Evolutionary conservation across 2,797 vertebrate species (phyloP).

Genomic region (Helarctos malayanus): DNA sequence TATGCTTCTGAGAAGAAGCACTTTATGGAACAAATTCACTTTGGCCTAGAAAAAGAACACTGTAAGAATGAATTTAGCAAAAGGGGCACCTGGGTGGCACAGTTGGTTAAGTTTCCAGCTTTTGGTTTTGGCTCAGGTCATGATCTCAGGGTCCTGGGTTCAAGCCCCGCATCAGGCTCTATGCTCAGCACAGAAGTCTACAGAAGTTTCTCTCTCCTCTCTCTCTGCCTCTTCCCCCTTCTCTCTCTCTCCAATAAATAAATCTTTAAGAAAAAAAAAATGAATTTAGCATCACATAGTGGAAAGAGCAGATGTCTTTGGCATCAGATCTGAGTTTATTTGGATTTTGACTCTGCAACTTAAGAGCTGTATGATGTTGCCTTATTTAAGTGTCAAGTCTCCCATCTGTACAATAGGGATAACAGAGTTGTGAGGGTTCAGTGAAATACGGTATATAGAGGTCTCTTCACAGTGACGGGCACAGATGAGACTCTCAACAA

Average conservation of each 20-base stretch:
- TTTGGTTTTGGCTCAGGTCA: neutral
- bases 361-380: neutral
- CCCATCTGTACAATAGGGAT: neutral
- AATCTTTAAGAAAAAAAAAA: neutral
- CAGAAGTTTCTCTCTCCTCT: neutral
- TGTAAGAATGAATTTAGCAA: neutral
- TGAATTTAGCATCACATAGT: neutral
- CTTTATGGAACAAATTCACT: neutral
- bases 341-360: constrained; percentile 11
- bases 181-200: neutral
- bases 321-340: constrained; percentile 39
- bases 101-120: neutral
- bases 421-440: neutral
- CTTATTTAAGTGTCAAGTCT: constrained; percentile 17
- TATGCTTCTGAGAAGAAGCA: constrained; percentile 22
- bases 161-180: neutral
- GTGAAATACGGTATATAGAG: neutral
- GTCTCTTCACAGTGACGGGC: neutral
- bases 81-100: neutral
- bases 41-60: neutral
- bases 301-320: constrained; percentile 34
- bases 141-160: neutral
- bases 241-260: neutral
- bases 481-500: neutral
- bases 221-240: neutral